phyloP scores from a whole-genome alignment of 2,888 invertebrate species.

The Dynastes grantii region DNA sequence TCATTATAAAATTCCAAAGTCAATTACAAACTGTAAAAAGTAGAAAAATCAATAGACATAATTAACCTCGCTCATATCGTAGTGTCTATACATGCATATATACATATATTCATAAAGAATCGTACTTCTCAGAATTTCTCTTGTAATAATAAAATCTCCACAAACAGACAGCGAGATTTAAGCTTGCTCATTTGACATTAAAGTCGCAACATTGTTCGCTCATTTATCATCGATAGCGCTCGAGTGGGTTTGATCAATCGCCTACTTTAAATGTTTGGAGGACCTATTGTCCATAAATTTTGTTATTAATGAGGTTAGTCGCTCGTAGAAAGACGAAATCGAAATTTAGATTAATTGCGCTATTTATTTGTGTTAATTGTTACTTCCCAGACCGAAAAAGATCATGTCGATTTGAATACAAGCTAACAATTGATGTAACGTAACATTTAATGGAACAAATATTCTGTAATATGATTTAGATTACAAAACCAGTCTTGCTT shows the following conservation, averaged over 20 bases:
- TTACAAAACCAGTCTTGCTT: too few relatives aligned
- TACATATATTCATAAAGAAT: too few relatives aligned
- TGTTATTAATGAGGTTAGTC: slow-evolving; percentile 32
- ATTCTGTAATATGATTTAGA: too few relatives aligned
- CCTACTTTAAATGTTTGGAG: slow-evolving; percentile 22
- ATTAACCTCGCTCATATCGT: not conserved
- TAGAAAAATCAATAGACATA: not conserved
- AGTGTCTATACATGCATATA: not conserved
- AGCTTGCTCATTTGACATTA: slow-evolving; percentile 30
- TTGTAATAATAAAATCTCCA: not conserved
- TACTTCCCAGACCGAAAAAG: not conserved
- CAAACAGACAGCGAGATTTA: not conserved
- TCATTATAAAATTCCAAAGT: slow-evolving; percentile 11
- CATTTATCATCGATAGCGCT: slow-evolving; percentile 28
- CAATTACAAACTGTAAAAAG: not conserved
- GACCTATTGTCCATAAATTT: slow-evolving; percentile 22
- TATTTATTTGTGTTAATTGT: slow-evolving; percentile 5
- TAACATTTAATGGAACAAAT: too few relatives aligned
- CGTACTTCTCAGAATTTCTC: too few relatives aligned
- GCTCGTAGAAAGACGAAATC: slow-evolving; percentile 1
- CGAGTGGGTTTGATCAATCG: slow-evolving; percentile 26
- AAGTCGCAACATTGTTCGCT: not conserved
- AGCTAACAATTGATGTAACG: too few relatives aligned
- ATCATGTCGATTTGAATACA: not conserved
- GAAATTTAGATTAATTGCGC: slow-evolving; percentile 17